These are phyloP conservation scores for Epicauta chinensis DNA, from an alignment of 1,140 invertebrate genomes.

Conservation along the genomic window DNA sequence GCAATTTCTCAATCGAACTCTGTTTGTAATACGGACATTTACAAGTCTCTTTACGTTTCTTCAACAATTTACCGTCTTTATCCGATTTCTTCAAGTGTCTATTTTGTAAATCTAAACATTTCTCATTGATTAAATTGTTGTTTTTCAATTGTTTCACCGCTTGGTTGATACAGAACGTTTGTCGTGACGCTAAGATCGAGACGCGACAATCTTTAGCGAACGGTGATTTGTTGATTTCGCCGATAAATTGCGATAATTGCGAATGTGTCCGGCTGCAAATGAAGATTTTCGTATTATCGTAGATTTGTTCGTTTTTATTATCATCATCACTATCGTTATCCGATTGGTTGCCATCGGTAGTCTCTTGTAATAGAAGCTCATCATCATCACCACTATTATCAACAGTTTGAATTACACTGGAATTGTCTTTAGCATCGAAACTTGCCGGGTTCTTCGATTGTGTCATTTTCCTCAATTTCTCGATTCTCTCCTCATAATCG, in stretches of 20 bases:
- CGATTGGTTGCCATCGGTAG: conserved; percentile 36
- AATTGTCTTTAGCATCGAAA: no score
- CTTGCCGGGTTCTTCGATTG: conserved; percentile 40
- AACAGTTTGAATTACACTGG: no score
- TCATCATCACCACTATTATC: conserved; percentile 46
- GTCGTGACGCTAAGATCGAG: conserved; percentile 84
- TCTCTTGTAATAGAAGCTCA: conserved; percentile 39
- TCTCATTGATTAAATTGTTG: conserved; percentile 86
- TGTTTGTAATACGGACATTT: conserved; percentile 64
- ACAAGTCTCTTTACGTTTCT: conserved; percentile 48
- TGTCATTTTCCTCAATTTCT: conserved; percentile 33
- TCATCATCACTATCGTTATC: conserved; percentile 49
- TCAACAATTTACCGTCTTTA: conserved; percentile 56
- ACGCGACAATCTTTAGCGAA: conserved; percentile 67
- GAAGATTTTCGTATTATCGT: conserved; percentile 60
- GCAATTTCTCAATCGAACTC: conserved; percentile 57
- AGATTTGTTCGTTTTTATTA: conserved; percentile 35
- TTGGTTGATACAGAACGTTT: conserved; percentile 88
- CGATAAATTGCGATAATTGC: conserved; percentile 89
- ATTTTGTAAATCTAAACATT: conserved; percentile 83
- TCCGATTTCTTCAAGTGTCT: conserved; percentile 52
- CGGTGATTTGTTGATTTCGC: conserved; percentile 80
- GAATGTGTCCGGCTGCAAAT: conserved; percentile 96
- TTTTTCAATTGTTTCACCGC: conserved; percentile 70
- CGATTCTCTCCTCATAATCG: conserved; percentile 50